Base-by-base conservation (phyloP, 2,113 vertebrate genomes). In the Thamnophis sirtalis region DNA sequence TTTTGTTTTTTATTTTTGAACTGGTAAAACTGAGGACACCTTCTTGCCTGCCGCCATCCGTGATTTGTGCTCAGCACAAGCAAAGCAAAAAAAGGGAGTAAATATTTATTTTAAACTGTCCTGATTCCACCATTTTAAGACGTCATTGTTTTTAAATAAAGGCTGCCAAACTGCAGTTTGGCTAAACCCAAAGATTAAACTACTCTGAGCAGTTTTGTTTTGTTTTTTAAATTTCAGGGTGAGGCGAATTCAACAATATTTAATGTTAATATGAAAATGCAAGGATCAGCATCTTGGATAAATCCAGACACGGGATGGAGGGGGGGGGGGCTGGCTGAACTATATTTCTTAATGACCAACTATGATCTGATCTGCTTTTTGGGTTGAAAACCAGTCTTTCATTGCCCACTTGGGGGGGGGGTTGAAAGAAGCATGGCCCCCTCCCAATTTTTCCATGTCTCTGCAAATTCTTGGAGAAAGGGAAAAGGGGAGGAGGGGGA, bases 61-160 rank as follows among this genome's bases (percentile, higher is more conserved):
- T 97, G 93, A 93, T 92, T 89, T 93, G 94, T 94, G 95, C 92
- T 95, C 94, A 97, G 94, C 96, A 94, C 93, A 94, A 96, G 94
- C 90, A 96, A 95, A 95, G 96, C 93, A 92, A 98, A 43, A 43
- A 43, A 95, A 96, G 92, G 95, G 93, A 96, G 84, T 93, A 97
- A 96, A 92, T 97, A 97, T 97, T 97, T 96, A 97, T 97, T 97
- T 96, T 92, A 94, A 95, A 96, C 97, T 95, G 93, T 95, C 96
- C 94, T 94, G 95, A 97, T 96, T 97, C 95, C 95, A 96, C 94
- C 95, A 92, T 96, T 96, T 96, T 96, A 96, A 95, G 54, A 86
- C 38, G 28, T 9, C 95, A 54, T 95, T 93, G 90, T 96, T 97
- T 97, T 96, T 96, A 97, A 97, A 96, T 96, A 96, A 98, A 97